Percentiles rank a stretch among this genome's conserved stretches.
Evolutionary conservation across 30 jellyfish, hydroid and myxozoan genomes (phyloP).

Genomic region (Clytia hemisphaerica): DNA sequence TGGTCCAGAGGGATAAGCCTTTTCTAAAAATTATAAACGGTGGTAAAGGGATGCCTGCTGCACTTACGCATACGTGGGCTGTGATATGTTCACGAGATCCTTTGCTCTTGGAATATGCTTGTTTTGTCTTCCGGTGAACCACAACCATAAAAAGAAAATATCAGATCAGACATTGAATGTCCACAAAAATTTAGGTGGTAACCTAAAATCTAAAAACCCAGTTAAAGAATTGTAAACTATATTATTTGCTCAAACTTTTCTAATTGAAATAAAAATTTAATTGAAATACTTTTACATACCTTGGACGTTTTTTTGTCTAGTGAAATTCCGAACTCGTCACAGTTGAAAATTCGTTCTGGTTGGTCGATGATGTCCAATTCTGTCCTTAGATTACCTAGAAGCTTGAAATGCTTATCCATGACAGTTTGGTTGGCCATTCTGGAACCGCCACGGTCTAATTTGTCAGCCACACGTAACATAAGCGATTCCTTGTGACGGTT

Average conservation of each 20-base stretch:
- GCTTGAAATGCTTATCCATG: background rate
- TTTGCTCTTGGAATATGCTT: background rate
- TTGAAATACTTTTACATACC: no score
- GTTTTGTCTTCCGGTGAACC: background rate
- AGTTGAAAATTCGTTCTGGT: no score
- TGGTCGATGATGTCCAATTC: no score
- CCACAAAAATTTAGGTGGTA: no score
- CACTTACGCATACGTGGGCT: background rate
- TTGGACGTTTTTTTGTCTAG: no score
- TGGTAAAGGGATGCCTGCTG: background rate
- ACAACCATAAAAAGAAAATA: background rate
- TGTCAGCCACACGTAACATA: background rate
- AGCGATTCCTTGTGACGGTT: background rate
- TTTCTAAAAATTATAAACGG: background rate
- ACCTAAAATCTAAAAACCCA: no score
- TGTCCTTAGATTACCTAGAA: no score
- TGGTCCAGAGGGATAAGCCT: background rate
- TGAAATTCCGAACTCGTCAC: no score
- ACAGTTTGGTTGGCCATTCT: constrained; percentile 1
- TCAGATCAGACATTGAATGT: no score
- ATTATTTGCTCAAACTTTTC: no score
- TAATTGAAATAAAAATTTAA: no score
- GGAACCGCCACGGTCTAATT: background rate
- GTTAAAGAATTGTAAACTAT: no score
- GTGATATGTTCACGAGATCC: background rate